Evolutionary conservation across 2,797 vertebrate genomes (phyloP).

Genomic region (Varecia variegata): DNA sequence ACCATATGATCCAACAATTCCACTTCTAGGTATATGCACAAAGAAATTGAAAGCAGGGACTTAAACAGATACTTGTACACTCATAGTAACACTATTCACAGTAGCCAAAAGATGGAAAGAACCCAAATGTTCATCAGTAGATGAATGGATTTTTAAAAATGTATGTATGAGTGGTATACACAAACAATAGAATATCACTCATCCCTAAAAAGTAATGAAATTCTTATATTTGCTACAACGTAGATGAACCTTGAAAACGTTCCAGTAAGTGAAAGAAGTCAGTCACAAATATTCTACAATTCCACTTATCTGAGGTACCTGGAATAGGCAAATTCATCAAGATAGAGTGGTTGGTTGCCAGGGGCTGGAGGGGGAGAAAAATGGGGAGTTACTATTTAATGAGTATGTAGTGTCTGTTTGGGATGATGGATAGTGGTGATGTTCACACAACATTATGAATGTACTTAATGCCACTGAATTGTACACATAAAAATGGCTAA

Average conservation of each 20-base stretch:
- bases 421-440: not conserved
- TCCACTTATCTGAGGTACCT: not conserved
- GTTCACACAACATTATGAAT: not conserved
- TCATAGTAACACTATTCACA: not conserved
- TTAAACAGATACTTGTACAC: not conserved
- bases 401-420: not conserved
- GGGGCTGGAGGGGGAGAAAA: not conserved
- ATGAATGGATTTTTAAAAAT: not conserved
- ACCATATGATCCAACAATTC: not conserved
- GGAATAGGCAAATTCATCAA: not conserved
- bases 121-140: not conserved
- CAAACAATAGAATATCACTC: not conserved
- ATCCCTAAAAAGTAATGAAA: slow-evolving; percentile 9
- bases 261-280: not conserved
- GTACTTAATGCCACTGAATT: not conserved
- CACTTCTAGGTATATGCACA: not conserved
- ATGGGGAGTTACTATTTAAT: not conserved
- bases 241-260: not conserved
- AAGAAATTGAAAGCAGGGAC: not conserved
- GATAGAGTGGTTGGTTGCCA: not conserved
- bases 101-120: not conserved
- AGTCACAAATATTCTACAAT: not conserved
- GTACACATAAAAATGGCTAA: not conserved
- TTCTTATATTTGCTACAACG: not conserved
- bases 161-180: not conserved